Evolutionary conservation across 2,797 vertebrate genomes (phyloP), one percentile per base, ranked within the genome.

Genomic region (Danio aesculapii): DNA sequence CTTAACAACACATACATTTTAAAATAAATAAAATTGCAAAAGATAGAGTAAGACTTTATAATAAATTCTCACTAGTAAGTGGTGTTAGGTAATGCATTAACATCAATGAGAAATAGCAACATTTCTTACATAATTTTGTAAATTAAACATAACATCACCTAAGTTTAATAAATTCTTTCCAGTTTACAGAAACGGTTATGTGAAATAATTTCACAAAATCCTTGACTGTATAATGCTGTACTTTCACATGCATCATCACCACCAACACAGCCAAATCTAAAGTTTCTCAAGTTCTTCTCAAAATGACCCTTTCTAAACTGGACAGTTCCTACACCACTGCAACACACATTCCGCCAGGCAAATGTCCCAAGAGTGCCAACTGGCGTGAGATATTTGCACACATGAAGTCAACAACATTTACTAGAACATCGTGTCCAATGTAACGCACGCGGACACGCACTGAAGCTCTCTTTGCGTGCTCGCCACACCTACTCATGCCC

Each of bases 401-500:
- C 70, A 52, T 1, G 19, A 82, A n/a, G 11, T 43, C 16, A 30
- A 39, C 2, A n/a, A 14, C 43, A 19, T 68, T 49, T 52, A 47
- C 14, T 6, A 57, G 55, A 68, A 75, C 70, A 79, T 13, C 8
- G 53, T 49, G 71, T 39, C 49, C 71, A 69, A n/a, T 21, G 2
- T 8, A 16, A 19, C 14, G 41, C 77, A 63, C 30, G 19, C 46
- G 58, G 9, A 39, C 70, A 44, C 47, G 13, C 68, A 46, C 17
- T 9, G 19, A 81, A 50, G 17, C 69, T 55, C 58, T 57, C 19
- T 58, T 49, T 19, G 12, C n/a, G 6, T 30, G 10, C 16, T 16
- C 50, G 30, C 75, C 81, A 82, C 75, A 77, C 75, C 68, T 77
- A 59, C 81, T 72, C 69, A 43, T 62, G 58, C 50, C 50, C 12